Percentiles rank a stretch among this genome's conserved stretches.
Evolutionary conservation across 2,797 vertebrate genomes (phyloP).

Genomic region (Pyrocephalus nanus): DNA sequence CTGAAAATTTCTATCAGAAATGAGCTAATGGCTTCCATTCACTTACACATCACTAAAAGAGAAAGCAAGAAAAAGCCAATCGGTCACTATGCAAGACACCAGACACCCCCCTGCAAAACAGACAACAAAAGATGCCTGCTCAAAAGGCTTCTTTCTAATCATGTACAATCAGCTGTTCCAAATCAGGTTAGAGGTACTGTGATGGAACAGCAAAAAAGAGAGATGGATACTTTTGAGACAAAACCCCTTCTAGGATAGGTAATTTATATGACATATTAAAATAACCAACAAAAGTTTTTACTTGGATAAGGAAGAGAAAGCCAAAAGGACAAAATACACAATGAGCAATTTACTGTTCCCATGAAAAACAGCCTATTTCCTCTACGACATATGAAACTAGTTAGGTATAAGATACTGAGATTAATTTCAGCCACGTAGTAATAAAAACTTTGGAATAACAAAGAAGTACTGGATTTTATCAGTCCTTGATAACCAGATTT

Average conservation of each 20-base stretch:
- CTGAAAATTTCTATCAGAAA: conserved; percentile 9
- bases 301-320: neutral
- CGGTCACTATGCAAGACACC: neutral
- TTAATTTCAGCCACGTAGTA: neutral
- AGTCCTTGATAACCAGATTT: neutral
- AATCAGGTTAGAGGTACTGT: neutral
- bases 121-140: neutral
- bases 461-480: neutral
- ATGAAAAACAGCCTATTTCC: neutral
- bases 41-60: neutral
- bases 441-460: neutral
- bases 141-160: neutral
- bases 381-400: neutral
- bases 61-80: neutral
- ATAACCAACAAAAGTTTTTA: neutral
- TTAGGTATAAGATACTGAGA: neutral
- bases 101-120: neutral
- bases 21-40: neutral
- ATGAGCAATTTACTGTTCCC: neutral
- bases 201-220: neutral
- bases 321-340: neutral
- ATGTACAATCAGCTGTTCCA: neutral
- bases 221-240: neutral
- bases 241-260: neutral
- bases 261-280: neutral